Evolutionary conservation across 2,797 vertebrate genomes (phyloP), one percentile per base, ranked within the genome.

Genomic region (Tragopan temminckii): DNA sequence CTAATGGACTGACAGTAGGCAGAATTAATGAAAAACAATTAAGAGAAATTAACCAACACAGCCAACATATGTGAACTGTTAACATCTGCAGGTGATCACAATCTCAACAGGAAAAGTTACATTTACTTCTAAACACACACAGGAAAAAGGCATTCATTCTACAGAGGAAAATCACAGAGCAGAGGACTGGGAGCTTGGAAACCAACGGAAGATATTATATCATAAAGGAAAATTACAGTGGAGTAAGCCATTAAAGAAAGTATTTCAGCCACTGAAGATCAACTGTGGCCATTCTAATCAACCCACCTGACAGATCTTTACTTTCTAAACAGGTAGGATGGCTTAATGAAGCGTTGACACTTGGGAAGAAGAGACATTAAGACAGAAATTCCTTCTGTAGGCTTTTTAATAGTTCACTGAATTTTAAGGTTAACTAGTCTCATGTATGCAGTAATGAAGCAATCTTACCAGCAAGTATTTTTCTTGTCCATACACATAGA

Each of bases 401-500:
- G 23, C 12, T 72, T 59, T 50, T 45, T 23, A 75, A 53, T 61
- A 80, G 46, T 75, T 62, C 17, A 71, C 13, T 38, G n/a, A 58
- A 76, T 66, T 75, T 68, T 62, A 78, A 42, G 55, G 46, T 13
- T 62, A 80, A 57, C 5, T 16, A 92, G 38, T 50, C 18, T 40
- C 8, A 75, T 6, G 18, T 48, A 95, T 31, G 88, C 43, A 90
- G 85, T 40, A 71, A 58, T 1, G 10, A 84, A n/a, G 24, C 31
- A 67, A 20, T 93, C 98, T 98, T 98, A 99, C 99, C 98, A 99
- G 97, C 92, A 99, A 98, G 93, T 99, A 99, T 94, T 99, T 99
- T 97, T 99, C 99, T 97, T 99, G 99, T 79, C 99, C 99, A 10
- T 99, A 99, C 7, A 99, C 99, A 72, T 99, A 99, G 77, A 99